Evolutionary conservation across 2,113 vertebrate genomes (phyloP).

Genomic region (Eulacestoma nigropectus): DNA sequence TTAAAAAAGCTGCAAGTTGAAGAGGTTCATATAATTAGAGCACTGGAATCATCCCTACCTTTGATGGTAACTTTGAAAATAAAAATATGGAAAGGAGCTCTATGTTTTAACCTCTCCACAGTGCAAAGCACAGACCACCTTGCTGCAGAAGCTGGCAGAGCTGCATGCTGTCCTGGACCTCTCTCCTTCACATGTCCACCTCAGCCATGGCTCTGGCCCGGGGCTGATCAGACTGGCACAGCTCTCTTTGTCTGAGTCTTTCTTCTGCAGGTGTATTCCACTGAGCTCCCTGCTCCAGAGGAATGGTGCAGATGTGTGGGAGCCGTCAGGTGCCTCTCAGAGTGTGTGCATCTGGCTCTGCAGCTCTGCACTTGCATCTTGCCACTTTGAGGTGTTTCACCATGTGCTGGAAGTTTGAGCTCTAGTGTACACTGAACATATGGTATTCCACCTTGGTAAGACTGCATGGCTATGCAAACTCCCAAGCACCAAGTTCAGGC

Average conservation of each 20-base stretch:
- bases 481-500: neutral
- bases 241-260: neutral
- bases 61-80: neutral
- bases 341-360: neutral
- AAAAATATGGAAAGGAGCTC: neutral
- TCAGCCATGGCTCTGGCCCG: accelerated
- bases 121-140: neutral
- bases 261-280: neutral
- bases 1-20: neutral
- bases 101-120: neutral
- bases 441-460: neutral
- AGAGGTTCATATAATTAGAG: neutral
- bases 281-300: neutral
- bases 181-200: accelerated
- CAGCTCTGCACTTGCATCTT: neutral
- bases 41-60: neutral
- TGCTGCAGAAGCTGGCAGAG: neutral
- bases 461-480: neutral
- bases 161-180: neutral
- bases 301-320: neutral
- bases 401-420: neutral
- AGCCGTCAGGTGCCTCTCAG: neutral
- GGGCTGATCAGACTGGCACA: accelerated
- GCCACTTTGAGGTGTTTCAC: neutral
- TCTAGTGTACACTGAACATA: accelerated